Percentiles rank a stretch among this genome's conserved stretches.
Conservation (phyloP, 2,888 invertebrate species). For the Coenonympha arcania region DNA sequence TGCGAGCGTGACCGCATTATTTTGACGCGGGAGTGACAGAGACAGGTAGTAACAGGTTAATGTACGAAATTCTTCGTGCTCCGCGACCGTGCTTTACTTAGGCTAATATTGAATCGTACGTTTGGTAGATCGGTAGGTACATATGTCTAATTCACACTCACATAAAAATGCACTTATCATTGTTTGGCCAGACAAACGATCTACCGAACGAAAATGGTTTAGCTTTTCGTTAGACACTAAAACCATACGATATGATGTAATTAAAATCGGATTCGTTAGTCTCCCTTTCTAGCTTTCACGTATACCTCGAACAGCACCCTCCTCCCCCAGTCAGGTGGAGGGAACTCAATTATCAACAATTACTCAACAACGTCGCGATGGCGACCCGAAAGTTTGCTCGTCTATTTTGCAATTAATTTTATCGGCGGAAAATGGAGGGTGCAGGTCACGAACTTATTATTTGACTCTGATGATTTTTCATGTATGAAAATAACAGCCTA, state of each 20-base stretch:
- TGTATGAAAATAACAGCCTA: background rate
- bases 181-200: no score
- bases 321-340: constrained; percentile 45
- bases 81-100: no score
- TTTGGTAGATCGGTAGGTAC: no score
- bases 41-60: no score
- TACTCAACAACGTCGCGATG: constrained; percentile 55
- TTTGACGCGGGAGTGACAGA: no score
- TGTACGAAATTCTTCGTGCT: no score
- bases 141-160: no score
- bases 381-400: constrained; percentile 59
- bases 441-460: constrained; percentile 41
- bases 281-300: constrained; percentile 7
- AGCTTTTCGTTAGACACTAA: background rate
- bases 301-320: constrained; percentile 6
- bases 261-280: constrained; percentile 9
- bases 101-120: no score
- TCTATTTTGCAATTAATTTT: constrained; percentile 68
- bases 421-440: constrained; percentile 35
- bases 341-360: constrained; percentile 69
- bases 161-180: no score
- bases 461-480: background rate
- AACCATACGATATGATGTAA: background rate
- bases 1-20: no score
- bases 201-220: background rate